Percentiles rank a stretch among this genome's conserved stretches.
These are phyloP conservation scores for Phenacoccus solenopsis DNA, from an alignment of 1,140 invertebrate genomes.

Conservation along the genomic window DNA sequence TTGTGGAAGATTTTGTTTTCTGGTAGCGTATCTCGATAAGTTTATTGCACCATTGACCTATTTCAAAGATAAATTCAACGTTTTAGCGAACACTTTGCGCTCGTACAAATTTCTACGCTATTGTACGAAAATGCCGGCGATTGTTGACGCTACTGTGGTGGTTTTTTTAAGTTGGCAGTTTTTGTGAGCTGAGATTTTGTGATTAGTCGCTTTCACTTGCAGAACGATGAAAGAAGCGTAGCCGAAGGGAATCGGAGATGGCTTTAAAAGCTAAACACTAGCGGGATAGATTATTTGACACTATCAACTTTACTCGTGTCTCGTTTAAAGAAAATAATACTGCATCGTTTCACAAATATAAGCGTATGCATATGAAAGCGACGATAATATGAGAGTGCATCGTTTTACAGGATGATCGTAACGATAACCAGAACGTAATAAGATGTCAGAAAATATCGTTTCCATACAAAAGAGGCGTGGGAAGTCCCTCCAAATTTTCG, in stretches of 20 bases:
- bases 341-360: not conserved
- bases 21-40: not conserved
- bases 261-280: not conserved
- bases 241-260: not conserved
- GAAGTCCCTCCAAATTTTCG: conserved; percentile 1
- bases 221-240: not conserved
- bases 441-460: not conserved
- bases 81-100: not conserved
- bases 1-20: not conserved
- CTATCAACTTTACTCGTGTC: too few relatives aligned
- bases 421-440: not conserved
- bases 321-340: not conserved
- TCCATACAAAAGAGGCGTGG: not conserved
- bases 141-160: not conserved
- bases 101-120: not conserved
- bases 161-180: too few relatives aligned
- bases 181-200: not conserved
- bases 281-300: not conserved
- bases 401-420: conserved; percentile 1
- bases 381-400: not conserved
- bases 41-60: not conserved
- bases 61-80: not conserved
- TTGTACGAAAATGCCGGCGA: not conserved
- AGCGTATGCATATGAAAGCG: too few relatives aligned
- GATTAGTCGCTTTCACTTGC: not conserved